Evolutionary conservation across 2,797 vertebrate genomes (phyloP).

Genomic region (Cossypha dichroa): DNA sequence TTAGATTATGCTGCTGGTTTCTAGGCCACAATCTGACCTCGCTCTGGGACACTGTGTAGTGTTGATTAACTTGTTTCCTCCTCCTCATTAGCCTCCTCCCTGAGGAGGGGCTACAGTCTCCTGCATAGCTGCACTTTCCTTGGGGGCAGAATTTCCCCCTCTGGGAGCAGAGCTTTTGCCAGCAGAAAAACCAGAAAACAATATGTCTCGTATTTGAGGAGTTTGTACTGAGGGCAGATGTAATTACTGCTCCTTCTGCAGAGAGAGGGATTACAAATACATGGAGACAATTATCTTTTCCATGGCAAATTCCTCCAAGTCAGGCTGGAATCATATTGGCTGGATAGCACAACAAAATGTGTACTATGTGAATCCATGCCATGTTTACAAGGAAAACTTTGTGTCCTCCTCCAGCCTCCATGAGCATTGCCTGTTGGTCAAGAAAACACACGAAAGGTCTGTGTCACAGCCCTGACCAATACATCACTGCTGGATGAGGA

Average conservation of each 20-base stretch:
- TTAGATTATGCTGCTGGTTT: background rate
- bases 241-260: constrained; percentile 10
- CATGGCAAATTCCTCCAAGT: background rate
- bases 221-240: background rate
- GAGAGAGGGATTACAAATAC: background rate
- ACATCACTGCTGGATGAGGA: background rate
- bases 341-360: background rate
- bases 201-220: background rate
- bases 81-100: background rate
- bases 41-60: background rate
- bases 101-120: background rate
- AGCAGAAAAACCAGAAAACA: constrained; percentile 7
- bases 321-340: background rate
- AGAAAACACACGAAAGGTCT: background rate
- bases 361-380: background rate
- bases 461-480: background rate
- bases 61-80: constrained; percentile 10
- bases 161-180: background rate
- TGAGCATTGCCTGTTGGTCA: background rate
- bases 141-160: background rate
- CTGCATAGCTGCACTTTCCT: background rate
- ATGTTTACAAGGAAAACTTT: background rate
- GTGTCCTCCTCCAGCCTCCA: background rate
- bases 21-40: background rate
- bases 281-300: constrained; percentile 18